These are phyloP conservation scores for Yponomeuta cagnagella DNA, from an alignment of 2,888 invertebrate species.

Conservation along the genomic window DNA sequence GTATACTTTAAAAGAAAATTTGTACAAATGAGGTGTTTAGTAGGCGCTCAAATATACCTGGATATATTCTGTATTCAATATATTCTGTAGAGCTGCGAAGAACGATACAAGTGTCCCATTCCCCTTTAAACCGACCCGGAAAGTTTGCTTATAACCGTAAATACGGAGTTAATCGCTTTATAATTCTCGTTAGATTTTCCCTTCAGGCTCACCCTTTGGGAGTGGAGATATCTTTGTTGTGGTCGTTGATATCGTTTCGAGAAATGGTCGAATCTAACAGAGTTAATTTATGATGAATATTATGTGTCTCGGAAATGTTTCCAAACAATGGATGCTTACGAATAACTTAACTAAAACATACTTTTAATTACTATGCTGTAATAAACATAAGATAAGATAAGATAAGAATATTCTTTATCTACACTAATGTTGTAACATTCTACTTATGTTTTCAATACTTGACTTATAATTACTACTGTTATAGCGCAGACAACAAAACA, in stretches of 20 bases:
- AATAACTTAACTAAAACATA: not conserved
- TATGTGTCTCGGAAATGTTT: too few relatives aligned
- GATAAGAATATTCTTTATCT: too few relatives aligned
- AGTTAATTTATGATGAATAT: not conserved
- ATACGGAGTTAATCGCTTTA: conserved; percentile 18
- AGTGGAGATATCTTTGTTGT: not conserved
- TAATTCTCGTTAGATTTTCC: conserved; percentile 11
- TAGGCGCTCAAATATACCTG: too few relatives aligned
- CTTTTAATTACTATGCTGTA: too few relatives aligned
- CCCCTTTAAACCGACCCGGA: conserved; percentile 21
- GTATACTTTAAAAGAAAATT: too few relatives aligned
- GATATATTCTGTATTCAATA: too few relatives aligned
- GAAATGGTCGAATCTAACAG: not conserved
- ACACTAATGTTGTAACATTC: too few relatives aligned
- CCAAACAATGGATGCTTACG: not conserved
- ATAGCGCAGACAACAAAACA: too few relatives aligned
- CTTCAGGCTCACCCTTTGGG: not conserved
- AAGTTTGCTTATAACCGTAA: conserved; percentile 24
- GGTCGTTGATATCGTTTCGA: not conserved
- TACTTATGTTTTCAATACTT: too few relatives aligned
- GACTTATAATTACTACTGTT: too few relatives aligned
- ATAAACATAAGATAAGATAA: too few relatives aligned
- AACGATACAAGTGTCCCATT: conserved; percentile 1
- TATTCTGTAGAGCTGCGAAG: not conserved
- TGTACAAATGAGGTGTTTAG: too few relatives aligned